phyloP scores from a whole-genome alignment of 2,888 invertebrate species.

The Philonicus albiceps region DNA sequence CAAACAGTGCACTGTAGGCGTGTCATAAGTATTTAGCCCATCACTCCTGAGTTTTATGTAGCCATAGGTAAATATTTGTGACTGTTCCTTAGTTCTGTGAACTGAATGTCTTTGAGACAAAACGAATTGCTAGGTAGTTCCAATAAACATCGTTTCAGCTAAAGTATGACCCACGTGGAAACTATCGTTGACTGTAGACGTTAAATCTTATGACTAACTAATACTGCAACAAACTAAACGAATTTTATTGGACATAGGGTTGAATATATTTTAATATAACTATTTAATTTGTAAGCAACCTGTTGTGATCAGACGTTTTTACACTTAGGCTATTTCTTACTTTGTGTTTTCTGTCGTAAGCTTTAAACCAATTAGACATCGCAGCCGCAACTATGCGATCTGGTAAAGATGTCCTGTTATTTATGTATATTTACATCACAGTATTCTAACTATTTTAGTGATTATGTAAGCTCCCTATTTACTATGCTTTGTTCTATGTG shows the following conservation, averaged over 20 bases:
- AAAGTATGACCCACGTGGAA: not conserved
- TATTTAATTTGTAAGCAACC: conserved; percentile 11
- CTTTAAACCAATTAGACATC: not conserved
- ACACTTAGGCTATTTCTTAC: not conserved
- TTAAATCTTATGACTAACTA: conserved; percentile 30
- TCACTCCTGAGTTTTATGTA: not conserved
- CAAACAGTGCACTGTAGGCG: not conserved
- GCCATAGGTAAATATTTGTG: not conserved
- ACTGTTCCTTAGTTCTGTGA: conserved; percentile 34
- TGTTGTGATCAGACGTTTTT: not conserved
- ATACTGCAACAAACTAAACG: conserved; percentile 23
- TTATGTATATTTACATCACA: not conserved
- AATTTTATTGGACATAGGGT: conserved; percentile 27
- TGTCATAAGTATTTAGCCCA: not conserved
- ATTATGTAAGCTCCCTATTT: not conserved
- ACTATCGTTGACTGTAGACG: conserved; percentile 1
- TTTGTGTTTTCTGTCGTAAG: not conserved
- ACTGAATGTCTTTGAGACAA: conserved; percentile 4
- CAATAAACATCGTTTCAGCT: not conserved
- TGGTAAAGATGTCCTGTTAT: not conserved
- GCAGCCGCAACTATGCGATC: not conserved
- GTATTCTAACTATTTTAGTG: not conserved
- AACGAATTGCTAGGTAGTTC: not conserved
- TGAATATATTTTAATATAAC: conserved; percentile 18
- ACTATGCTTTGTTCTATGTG: not conserved